Conservation (phyloP, 2,888 invertebrate genomes). For the Rhorus exstirpatorius region DNA sequence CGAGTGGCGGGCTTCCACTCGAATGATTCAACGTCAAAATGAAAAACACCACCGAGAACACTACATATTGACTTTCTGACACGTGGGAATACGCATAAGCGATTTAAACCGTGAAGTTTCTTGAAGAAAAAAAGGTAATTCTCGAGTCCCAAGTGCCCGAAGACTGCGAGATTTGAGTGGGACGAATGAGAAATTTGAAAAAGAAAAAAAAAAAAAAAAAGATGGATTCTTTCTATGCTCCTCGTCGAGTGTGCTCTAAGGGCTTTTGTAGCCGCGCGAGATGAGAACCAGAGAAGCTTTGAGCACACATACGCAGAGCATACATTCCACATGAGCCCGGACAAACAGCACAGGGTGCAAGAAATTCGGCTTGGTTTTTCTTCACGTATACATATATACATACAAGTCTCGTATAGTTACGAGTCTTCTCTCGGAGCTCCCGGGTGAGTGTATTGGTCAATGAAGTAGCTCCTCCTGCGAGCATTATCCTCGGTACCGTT, state of each 20-base stretch:
- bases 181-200: slow-evolving; percentile 54
- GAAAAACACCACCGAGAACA: slow-evolving; percentile 7
- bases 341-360: background rate
- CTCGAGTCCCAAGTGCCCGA: slow-evolving; percentile 46
- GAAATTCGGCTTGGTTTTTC: slow-evolving; percentile 40
- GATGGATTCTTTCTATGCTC: slow-evolving; percentile 22
- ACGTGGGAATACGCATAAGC: slow-evolving; percentile 31
- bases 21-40: slow-evolving; percentile 28
- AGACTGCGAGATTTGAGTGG: slow-evolving; percentile 41
- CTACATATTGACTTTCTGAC: slow-evolving; percentile 48
- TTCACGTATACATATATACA: too few relatives aligned
- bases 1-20: slow-evolving; percentile 37
- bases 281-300: slow-evolving; percentile 65
- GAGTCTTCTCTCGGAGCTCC: slow-evolving; percentile 14
- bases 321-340: background rate
- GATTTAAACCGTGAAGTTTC: slow-evolving; percentile 60
- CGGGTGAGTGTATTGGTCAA: slow-evolving; percentile 34
- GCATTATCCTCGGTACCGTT: slow-evolving; percentile 34
- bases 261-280: slow-evolving; percentile 60
- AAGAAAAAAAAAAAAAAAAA: slow-evolving; percentile 33
- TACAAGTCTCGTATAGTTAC: background rate
- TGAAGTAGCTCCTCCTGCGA: slow-evolving; percentile 50
- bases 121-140: slow-evolving; percentile 51
- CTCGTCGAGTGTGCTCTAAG: slow-evolving; percentile 38
- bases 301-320: background rate